Evolutionary conservation across 2,113 vertebrate species (phyloP).

Genomic region (Labeo rohita): DNA sequence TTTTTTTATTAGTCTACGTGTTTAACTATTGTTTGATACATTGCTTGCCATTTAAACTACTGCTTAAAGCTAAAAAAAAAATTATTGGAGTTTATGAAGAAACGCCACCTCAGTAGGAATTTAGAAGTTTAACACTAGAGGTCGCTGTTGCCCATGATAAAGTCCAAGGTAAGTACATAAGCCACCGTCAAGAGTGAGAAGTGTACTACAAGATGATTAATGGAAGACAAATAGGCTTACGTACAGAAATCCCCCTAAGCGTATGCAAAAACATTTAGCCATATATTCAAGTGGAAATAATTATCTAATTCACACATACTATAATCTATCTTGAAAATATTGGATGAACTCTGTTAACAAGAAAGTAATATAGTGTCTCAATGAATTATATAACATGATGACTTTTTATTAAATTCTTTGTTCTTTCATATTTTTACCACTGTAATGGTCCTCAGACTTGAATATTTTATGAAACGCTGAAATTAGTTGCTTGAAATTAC

Average conservation of each 20-base stretch:
- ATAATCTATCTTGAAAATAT: background rate
- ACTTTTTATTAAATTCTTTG: background rate
- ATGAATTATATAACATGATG: background rate
- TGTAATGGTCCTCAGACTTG: background rate
- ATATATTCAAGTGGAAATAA: background rate
- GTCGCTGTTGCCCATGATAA: background rate
- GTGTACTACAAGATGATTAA: constrained; percentile 9
- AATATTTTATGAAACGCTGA: background rate
- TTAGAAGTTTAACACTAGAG: background rate
- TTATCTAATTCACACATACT: background rate
- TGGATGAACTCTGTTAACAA: background rate
- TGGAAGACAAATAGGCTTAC: background rate
- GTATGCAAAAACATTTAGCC: background rate
- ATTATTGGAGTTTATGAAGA: background rate
- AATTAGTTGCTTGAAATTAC: background rate
- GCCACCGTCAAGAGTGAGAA: constrained; percentile 1
- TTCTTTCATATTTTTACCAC: background rate
- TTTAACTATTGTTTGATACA: background rate
- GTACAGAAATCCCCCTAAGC: background rate
- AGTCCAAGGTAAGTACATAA: background rate
- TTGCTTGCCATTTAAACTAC: background rate
- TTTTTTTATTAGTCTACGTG: background rate
- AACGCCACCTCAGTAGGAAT: background rate
- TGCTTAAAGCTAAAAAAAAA: too few species aligned
- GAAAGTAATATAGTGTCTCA: background rate